These are phyloP conservation scores for Phalacrocorax pelagicus DNA, from an alignment of 2,113 vertebrate species.

Conservation along the genomic window DNA sequence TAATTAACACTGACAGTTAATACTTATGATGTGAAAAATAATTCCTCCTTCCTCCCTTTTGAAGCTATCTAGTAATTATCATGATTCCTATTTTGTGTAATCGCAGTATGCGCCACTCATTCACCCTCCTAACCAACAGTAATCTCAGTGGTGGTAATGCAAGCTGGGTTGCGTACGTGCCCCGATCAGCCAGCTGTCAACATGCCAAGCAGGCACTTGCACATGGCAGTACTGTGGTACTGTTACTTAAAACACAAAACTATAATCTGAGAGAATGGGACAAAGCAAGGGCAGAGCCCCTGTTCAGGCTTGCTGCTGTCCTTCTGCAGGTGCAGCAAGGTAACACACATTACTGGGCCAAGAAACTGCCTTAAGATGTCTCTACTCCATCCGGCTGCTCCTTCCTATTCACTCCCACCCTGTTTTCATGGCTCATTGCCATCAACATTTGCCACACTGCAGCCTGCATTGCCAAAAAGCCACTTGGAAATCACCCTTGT, in stretches of 20 bases:
- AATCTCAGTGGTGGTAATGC: not conserved
- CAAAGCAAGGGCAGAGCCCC: not conserved
- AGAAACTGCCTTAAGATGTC: not conserved
- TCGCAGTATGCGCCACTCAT: not conserved
- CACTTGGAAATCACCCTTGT: not conserved
- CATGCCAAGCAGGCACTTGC: accelerated
- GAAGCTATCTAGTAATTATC: constrained; percentile 16
- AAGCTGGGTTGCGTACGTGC: not conserved
- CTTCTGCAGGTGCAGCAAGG: not conserved
- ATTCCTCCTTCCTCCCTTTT: constrained; percentile 11
- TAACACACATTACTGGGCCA: accelerated
- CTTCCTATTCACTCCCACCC: not conserved
- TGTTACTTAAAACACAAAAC: not conserved
- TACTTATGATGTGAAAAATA: not conserved
- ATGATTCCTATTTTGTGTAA: not conserved
- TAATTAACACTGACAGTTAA: constrained; percentile 44
- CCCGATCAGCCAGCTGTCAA: not conserved
- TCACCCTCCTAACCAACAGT: not conserved
- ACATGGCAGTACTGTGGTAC: not conserved
- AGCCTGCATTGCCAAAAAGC: not conserved
- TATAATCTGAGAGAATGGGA: not conserved
- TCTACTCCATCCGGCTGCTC: not conserved
- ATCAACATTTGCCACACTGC: not conserved
- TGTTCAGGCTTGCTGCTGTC: not conserved
- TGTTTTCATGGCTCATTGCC: not conserved